Base-by-base conservation (phyloP, 2,888 invertebrate genomes). In the Platycnemis pennipes region DNA sequence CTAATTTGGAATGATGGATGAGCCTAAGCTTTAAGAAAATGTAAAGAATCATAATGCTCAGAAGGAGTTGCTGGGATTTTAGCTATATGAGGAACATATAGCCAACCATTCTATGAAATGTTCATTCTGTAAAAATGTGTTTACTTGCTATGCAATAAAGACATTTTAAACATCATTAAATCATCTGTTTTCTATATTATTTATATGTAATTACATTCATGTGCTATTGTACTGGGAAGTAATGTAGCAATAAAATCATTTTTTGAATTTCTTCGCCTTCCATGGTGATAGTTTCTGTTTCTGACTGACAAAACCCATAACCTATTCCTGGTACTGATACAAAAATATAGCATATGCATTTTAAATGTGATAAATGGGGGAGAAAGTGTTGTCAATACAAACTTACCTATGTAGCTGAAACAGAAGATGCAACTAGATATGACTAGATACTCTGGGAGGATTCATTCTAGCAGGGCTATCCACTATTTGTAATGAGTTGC, bases 81-180 rank as follows among this genome's bases (percentile, higher is more conserved):
- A 44, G 91, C 91, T 91, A 44, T 91, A 91, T 91, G 63, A 91
- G 63, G 42, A 63, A 26, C 63, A 91, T 91, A 63, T 91, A 63
- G 91, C 45, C 56, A n/a, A 63, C 63, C 63, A 91, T 91, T 91
- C 91, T 91, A 63, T 91, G 91, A 91, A 91, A 91, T 91, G 44
- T 91, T 91, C 91, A 91, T 63, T 56, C 91, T 91, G 91, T 91
- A 91, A 91, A 91, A 91, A 91, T 91, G 91, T 91, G 91, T 91
- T 91, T 91, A 91, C 56, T 56, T 91, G 91, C 91, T 44, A 91
- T 91, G 91, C 91, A 91, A 91, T 91, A 91, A 91, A 91, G 91
- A 91, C 91, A 91, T 91, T 91, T 91, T 45, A 91, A 91, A 63
- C 91, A 91, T 91, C 56, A 63, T 63, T 69, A 44, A 44, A 44